phyloP scores from a whole-genome alignment of 2,113 vertebrate genomes.

The Spea multiplicata region DNA sequence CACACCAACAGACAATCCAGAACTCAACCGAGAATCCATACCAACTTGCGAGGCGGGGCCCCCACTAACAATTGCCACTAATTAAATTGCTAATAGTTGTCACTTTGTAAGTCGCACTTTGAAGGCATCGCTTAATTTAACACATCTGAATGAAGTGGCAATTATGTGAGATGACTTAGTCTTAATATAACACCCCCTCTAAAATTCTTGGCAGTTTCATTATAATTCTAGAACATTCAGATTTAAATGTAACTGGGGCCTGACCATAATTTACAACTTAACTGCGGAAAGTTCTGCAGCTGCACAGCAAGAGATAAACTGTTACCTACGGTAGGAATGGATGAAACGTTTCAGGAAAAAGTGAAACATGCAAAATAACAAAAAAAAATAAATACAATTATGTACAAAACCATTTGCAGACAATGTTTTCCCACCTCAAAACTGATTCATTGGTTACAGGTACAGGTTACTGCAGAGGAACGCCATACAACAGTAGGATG shows the following conservation, averaged over 20 bases:
- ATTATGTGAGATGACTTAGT: not conserved
- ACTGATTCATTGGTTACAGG: too few relatives aligned
- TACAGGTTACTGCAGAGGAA: too few relatives aligned
- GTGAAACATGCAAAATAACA: too few relatives aligned
- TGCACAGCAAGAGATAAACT: too few relatives aligned
- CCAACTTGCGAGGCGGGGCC: conserved; percentile 1
- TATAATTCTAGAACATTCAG: not conserved
- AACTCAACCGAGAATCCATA: not conserved
- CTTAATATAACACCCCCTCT: not conserved
- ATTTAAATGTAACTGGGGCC: not conserved
- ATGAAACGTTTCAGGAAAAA: too few relatives aligned
- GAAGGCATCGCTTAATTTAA: not conserved
- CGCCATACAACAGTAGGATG: too few relatives aligned
- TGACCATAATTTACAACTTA: not conserved
- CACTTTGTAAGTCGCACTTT: not conserved
- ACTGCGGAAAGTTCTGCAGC: too few relatives aligned
- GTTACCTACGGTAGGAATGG: too few relatives aligned
- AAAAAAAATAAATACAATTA: too few relatives aligned
- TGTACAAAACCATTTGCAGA: too few relatives aligned
- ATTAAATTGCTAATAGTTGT: conserved; percentile 8
- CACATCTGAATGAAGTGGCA: conserved; percentile 2
- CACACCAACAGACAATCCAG: not conserved
- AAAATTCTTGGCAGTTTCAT: not conserved
- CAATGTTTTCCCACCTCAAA: too few relatives aligned
- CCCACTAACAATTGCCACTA: not conserved